Evolutionary conservation across 2,797 vertebrate species (phyloP).

Genomic region (Epinephelus coioides): DNA sequence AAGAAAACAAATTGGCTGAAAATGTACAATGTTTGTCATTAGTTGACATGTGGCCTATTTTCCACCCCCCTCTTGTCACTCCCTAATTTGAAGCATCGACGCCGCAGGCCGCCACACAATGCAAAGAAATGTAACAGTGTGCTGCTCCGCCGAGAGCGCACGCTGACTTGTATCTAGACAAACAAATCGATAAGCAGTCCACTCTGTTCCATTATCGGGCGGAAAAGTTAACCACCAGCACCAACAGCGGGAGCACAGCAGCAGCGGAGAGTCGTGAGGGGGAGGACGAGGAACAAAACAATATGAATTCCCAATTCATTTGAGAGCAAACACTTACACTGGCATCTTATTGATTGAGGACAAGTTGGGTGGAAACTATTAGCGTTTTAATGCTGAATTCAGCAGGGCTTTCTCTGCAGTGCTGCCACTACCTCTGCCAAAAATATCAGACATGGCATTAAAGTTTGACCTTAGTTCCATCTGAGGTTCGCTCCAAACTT

Average conservation of each 20-base stretch:
- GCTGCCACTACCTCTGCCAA: slow-evolving; percentile 9
- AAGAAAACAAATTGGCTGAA: slow-evolving; percentile 74
- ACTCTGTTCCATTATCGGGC: slow-evolving; percentile 71
- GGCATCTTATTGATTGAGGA: slow-evolving; percentile 72
- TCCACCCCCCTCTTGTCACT: slow-evolving; percentile 45
- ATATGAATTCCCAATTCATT: slow-evolving; percentile 77
- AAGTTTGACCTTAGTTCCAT: slow-evolving; percentile 34
- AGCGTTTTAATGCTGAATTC: slow-evolving; percentile 72
- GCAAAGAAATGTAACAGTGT: slow-evolving; percentile 52
- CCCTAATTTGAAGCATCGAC: slow-evolving; percentile 62
- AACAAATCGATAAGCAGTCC: slow-evolving; percentile 78
- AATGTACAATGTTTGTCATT: slow-evolving; percentile 77
- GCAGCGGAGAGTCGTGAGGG: slow-evolving; percentile 34
- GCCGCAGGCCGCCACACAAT: slow-evolving; percentile 27
- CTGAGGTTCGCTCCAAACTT: slow-evolving; percentile 42
- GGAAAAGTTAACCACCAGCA: slow-evolving; percentile 74
- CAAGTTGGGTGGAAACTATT: slow-evolving; percentile 68
- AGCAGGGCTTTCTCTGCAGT: slow-evolving; percentile 47
- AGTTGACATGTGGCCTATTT: slow-evolving; percentile 71
- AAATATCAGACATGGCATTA: slow-evolving; percentile 45
- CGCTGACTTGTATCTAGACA: slow-evolving; percentile 68
- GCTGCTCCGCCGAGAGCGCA: slow-evolving; percentile 33
- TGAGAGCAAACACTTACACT: slow-evolving; percentile 60
- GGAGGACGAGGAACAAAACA: slow-evolving; percentile 57
- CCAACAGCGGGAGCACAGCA: slow-evolving; percentile 45